Evolutionary conservation across 2,113 vertebrate species (phyloP).

Genomic region (Forbesichthys agassizii): DNA sequence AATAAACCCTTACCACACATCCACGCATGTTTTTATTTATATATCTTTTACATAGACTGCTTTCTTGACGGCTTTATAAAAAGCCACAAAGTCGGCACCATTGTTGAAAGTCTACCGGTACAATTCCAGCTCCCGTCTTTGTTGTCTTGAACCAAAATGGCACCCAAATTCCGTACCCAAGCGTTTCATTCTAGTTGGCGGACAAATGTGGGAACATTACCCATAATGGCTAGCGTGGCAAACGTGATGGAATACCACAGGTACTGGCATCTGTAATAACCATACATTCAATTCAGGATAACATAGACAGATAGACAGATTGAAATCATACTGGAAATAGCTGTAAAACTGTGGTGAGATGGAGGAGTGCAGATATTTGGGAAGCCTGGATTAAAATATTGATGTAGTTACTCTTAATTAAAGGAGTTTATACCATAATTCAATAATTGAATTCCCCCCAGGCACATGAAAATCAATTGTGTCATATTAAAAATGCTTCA

Average conservation of each 20-base stretch:
- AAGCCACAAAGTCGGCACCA: too few species aligned
- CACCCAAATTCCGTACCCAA: conserved; percentile 49
- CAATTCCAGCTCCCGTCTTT: not conserved
- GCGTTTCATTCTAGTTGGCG: conserved; percentile 1
- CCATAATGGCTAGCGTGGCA: conserved; percentile 37
- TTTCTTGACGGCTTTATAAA: too few species aligned
- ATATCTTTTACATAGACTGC: conserved; percentile 2
- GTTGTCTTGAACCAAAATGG: conserved; percentile 30
- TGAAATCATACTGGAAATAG: conserved; percentile 27
- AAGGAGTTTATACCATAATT: not conserved
- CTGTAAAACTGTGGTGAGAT: not conserved
- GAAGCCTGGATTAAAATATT: conserved; percentile 11
- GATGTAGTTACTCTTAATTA: conserved; percentile 3
- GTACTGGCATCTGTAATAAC: conserved; percentile 62
- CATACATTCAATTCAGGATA: conserved; percentile 40
- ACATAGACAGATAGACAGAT: conserved; percentile 21
- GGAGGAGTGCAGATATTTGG: not conserved
- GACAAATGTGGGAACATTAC: conserved; percentile 22
- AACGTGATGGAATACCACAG: conserved; percentile 29
- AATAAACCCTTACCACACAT: not conserved
- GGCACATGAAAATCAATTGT: conserved; percentile 12
- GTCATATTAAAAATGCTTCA: conserved; percentile 4
- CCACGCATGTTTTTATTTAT: conserved; percentile 10
- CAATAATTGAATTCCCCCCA: not conserved
- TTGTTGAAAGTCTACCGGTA: too few species aligned